These are phyloP conservation scores for Corapipo altera DNA, from an alignment of 2,113 vertebrate genomes.

Conservation along the genomic window DNA sequence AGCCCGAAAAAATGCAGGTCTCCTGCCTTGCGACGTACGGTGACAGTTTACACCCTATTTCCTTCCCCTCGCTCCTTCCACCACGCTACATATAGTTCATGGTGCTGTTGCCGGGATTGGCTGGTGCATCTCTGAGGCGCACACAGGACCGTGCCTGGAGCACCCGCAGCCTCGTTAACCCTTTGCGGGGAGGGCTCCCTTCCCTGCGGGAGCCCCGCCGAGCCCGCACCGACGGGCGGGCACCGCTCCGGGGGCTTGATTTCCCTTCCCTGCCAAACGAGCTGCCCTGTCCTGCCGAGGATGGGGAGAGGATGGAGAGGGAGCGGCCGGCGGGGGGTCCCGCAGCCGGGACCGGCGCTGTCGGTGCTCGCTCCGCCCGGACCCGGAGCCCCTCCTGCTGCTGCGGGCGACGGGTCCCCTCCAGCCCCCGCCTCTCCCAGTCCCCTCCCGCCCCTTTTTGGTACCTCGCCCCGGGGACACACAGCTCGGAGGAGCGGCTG, in stretches of 20 bases:
- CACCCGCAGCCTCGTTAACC: neutral
- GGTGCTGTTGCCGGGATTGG: neutral
- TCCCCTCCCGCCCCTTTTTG: no score
- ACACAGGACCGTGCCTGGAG: neutral
- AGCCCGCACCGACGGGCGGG: neutral
- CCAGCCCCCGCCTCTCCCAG: neutral
- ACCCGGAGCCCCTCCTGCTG: neutral
- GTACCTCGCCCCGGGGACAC: neutral
- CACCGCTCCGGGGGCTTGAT: neutral
- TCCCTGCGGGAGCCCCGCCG: neutral
- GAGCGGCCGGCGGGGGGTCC: neutral
- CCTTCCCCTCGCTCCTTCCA: neutral
- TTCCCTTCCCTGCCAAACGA: neutral
- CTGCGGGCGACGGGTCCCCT: neutral
- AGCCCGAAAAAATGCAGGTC: neutral
- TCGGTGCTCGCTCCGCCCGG: neutral
- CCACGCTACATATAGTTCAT: neutral
- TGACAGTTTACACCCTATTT: constrained; percentile 19
- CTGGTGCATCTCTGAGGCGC: neutral
- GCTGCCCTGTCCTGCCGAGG: neutral
- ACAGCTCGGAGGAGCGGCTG: fast-evolving
- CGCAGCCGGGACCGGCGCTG: neutral
- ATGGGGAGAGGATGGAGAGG: neutral
- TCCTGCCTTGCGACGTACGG: neutral
- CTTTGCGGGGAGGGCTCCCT: neutral